Conservation (phyloP, 2,113 vertebrate species). For the Bubo blakistoni region DNA sequence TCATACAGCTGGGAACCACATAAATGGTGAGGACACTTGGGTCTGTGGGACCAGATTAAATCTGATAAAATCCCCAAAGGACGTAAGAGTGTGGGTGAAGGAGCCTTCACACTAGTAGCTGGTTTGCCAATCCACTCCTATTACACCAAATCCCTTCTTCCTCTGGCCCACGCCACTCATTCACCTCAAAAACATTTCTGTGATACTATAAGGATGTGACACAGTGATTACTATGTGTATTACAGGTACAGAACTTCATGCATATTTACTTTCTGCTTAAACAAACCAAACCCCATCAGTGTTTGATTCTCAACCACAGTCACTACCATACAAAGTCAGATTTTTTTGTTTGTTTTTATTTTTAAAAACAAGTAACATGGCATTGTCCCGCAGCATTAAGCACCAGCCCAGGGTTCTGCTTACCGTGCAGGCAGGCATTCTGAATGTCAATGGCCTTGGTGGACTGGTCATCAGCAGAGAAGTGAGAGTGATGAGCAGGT, state of each 20-base stretch:
- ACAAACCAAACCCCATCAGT: neutral
- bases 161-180: neutral
- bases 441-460: slow-evolving; percentile 91
- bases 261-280: neutral
- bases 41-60: neutral
- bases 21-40: neutral
- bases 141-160: neutral
- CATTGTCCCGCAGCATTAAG: neutral
- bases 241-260: neutral
- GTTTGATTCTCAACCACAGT: neutral
- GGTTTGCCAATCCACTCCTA: neutral
- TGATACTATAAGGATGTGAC: neutral
- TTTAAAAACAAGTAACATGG: neutral
- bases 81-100: neutral
- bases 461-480: slow-evolving; percentile 83
- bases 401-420: neutral
- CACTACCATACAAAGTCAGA: neutral
- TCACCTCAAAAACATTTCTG: neutral
- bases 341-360: neutral
- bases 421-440: slow-evolving; percentile 83
- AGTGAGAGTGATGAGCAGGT: slow-evolving; percentile 78
- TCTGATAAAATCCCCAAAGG: neutral
- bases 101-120: neutral
- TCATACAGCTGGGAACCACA: neutral
- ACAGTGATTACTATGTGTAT: neutral